Evolutionary conservation across 1,140 invertebrate species (phyloP).

Genomic region (Bombyx mori): ASM3026992v2 NC_085130.1:3335501-3336000

Average conservation of each 20-base stretch:
- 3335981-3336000: no score
- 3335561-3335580: constrained; percentile 6
- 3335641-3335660: no score
- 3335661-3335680: no score
- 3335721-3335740: no score
- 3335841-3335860: constrained; percentile 9
- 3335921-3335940: no score
- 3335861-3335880: background rate
- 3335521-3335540: constrained; percentile 1
- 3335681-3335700: no score
- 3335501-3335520: constrained; percentile 11
- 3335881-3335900: constrained; percentile 5
- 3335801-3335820: constrained; percentile 7
- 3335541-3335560: background rate
- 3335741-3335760: background rate
- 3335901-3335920: no score
- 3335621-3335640: no score
- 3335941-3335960: no score
- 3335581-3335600: constrained; percentile 12
- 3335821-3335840: constrained; percentile 1
- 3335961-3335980: no score
- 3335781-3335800: background rate
- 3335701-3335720: no score
- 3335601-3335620: constrained; percentile 11
- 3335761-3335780: background rate